Conservation (phyloP, 2,797 vertebrate species). For the Neostethus bicornis region DNA sequence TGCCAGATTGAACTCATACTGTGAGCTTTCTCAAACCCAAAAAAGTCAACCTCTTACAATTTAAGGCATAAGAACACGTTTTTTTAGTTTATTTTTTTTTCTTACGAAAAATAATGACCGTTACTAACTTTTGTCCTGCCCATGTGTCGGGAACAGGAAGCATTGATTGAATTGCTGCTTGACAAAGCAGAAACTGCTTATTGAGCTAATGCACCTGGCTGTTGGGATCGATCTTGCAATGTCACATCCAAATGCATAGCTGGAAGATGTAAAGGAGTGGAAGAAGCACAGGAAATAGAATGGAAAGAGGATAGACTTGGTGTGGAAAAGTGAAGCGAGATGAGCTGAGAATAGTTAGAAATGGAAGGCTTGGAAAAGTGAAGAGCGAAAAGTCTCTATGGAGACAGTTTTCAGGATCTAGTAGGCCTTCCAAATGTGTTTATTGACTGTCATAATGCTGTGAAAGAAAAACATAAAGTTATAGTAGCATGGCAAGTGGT, state of each 20-base stretch:
- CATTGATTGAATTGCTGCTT: slow-evolving; percentile 81
- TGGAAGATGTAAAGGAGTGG: slow-evolving; percentile 25
- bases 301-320: not conserved
- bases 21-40: not conserved
- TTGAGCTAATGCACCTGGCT: slow-evolving; percentile 80
- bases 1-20: too few relatives aligned
- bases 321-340: not conserved
- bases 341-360: not conserved
- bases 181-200: slow-evolving; percentile 83
- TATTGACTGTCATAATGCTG: too few relatives aligned
- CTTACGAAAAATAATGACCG: slow-evolving; percentile 69
- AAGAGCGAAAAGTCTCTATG: not conserved
- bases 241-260: slow-evolving; percentile 69
- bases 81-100: slow-evolving; percentile 24
- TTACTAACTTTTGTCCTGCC: slow-evolving; percentile 64
- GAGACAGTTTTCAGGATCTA: too few relatives aligned
- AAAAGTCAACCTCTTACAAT: not conserved
- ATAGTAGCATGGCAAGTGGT: too few relatives aligned
- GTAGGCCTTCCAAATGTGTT: too few relatives aligned
- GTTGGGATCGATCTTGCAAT: slow-evolving; percentile 76
- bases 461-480: too few relatives aligned
- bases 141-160: slow-evolving; percentile 62
- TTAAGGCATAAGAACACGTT: not conserved
- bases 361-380: not conserved
- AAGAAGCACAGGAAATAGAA: slow-evolving; percentile 14